Conservation (phyloP, 2,888 invertebrate species). For the Mythimna pallens region DNA sequence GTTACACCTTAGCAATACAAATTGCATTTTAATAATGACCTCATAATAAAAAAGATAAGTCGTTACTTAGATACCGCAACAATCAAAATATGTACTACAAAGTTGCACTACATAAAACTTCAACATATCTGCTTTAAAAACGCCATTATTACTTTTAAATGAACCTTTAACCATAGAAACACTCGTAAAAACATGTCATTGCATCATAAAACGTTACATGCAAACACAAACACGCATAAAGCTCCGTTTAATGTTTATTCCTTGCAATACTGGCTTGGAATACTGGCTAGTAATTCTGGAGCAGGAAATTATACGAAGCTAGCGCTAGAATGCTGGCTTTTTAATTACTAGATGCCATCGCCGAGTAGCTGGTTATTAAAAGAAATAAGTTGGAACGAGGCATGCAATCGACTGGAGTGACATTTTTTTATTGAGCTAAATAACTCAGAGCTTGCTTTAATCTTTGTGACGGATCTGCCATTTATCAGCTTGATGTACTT, state of each 20-base stretch:
- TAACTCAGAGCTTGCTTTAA: too few relatives aligned
- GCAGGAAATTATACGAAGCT: conserved; percentile 55
- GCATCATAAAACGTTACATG: conserved; percentile 33
- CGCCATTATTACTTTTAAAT: conserved; percentile 31
- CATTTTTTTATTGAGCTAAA: conserved; percentile 10
- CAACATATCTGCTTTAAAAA: conserved; percentile 16
- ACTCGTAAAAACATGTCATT: conserved; percentile 29
- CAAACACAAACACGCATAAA: conserved; percentile 40
- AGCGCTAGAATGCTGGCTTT: conserved; percentile 40
- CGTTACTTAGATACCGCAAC: not conserved
- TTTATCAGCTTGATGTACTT: too few relatives aligned
- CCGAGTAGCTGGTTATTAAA: conserved; percentile 43
- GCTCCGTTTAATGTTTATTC: conserved; percentile 29
- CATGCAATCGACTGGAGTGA: conserved; percentile 15
- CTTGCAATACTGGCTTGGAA: conserved; percentile 17
- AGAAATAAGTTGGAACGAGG: conserved; percentile 38
- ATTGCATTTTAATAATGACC: too few relatives aligned
- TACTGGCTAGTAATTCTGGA: conserved; percentile 44
- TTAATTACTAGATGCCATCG: conserved; percentile 52
- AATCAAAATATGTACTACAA: not conserved
- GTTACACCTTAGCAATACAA: too few relatives aligned
- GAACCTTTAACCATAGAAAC: conserved; percentile 8
- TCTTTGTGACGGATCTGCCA: too few relatives aligned
- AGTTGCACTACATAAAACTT: not conserved
- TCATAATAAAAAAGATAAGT: too few relatives aligned